These are phyloP conservation scores for Parazoanthus atlanticus DNA, from an alignment of 92 coral and sea anemone genomes.

Conservation along the genomic window DNA sequence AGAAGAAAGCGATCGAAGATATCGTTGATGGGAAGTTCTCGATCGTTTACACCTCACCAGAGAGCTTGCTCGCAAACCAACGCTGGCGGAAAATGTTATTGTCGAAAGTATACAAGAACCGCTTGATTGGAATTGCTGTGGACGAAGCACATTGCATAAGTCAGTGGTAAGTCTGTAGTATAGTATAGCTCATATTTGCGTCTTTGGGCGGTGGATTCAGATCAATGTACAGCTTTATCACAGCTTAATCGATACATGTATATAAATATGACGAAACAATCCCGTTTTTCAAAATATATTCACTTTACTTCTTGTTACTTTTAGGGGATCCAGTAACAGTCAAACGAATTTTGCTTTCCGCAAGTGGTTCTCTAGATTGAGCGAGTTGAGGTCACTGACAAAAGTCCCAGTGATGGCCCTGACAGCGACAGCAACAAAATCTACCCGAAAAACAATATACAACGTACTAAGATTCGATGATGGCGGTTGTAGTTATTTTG, in stretches of 20 bases:
- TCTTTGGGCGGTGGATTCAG: not conserved
- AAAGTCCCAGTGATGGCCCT: not conserved
- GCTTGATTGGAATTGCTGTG: not conserved
- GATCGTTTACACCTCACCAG: too few relatives aligned
- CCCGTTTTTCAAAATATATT: not conserved
- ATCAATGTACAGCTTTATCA: not conserved
- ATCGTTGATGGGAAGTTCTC: too few relatives aligned
- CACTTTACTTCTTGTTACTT: not conserved
- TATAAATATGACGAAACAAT: not conserved
- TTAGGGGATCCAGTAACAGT: not conserved
- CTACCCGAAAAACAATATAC: not conserved
- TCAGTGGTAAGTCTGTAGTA: not conserved
- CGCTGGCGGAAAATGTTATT: too few relatives aligned
- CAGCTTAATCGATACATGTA: not conserved
- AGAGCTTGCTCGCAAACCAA: too few relatives aligned
- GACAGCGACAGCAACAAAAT: not conserved
- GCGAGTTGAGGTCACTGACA: not conserved
- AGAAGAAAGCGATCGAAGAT: too few relatives aligned
- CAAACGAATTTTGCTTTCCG: not conserved
- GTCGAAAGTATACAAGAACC: too few relatives aligned
- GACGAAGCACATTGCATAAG: slow-evolving; percentile 12
- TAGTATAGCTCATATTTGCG: not conserved
- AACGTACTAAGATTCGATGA: not conserved
- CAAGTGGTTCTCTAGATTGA: not conserved
- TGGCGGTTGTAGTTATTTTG: not conserved